phyloP scores from a whole-genome alignment of 2,797 vertebrate genomes.

The Poecilia wingei region DNA sequence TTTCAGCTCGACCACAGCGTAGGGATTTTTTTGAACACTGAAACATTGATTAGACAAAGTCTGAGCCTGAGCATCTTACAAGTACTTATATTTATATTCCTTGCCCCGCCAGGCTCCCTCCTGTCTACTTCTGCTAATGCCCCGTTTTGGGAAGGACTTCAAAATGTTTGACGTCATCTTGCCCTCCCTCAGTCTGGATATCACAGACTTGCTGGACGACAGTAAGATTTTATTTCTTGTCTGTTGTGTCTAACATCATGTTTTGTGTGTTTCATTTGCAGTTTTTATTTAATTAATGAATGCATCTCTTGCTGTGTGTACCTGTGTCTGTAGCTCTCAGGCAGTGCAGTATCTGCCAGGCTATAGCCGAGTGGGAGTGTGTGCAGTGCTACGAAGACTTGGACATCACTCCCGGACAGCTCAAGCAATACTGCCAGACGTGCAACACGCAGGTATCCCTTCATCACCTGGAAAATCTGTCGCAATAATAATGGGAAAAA shows the following conservation, averaged over 20 bases:
- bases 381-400: constrained; percentile 82
- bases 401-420: constrained; percentile 80
- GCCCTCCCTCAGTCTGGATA: constrained; percentile 83
- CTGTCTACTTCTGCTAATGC: constrained; percentile 86
- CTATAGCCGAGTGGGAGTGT: constrained; percentile 84
- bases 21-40: background rate
- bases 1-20: background rate
- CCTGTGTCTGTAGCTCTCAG: constrained; percentile 74
- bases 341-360: constrained; percentile 87
- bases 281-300: background rate
- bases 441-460: constrained; percentile 81
- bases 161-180: constrained; percentile 88
- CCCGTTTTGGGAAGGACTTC: constrained; percentile 87
- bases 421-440: constrained; percentile 85
- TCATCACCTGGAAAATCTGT: background rate
- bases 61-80: background rate
- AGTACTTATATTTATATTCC: background rate
- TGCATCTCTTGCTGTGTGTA: background rate
- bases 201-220: constrained; percentile 88
- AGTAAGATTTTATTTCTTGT: constrained; percentile 63
- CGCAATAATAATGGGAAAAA: background rate
- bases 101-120: constrained; percentile 80
- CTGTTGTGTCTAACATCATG: background rate
- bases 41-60: background rate
- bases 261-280: background rate